Base-by-base conservation (phyloP, 2,888 invertebrate genomes). In the Elegia similella region DNA sequence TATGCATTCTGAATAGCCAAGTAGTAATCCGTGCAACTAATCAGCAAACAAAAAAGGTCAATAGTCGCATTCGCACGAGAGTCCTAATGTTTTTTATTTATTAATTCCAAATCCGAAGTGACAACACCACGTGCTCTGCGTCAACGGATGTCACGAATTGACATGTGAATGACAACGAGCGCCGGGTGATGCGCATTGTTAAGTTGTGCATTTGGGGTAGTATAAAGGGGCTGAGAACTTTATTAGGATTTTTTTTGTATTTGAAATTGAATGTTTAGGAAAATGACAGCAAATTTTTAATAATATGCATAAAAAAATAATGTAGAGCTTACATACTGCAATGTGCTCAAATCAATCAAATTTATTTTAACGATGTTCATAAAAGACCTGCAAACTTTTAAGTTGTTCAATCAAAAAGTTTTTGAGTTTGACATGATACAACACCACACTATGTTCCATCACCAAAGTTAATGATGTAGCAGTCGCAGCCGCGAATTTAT, bases 91-190 rank as follows among this genome's bases (percentile, higher is more conserved):
- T 47, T 47, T 56, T 56, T 56, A 79, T 80, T 79, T 76, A 77
- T 72, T 72, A 75, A 70, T 75, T 77, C 73, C 76, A 78, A 83
- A 85, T 78, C 79, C 68, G 70, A 80, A 81, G 78, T 79, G 82
- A 78, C 81, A 78, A 68, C 73, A 78, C 78, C 87, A 84, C 85
- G 88, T 88, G 88, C 75, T 74, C 63, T 64, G 64, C 70, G 80
- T 85, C 81, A 71, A 62, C 85, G 76, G 65, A 75, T 86, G 88
- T 86, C 86, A 83, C 47, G 44, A 58, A 57, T 52, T 82, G 87
- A 87, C 85, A 83, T 69, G 76, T 75, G 80, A 84, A 78, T 86
- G 88, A 85, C 88, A 83, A 50, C 68, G 63, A 57, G 73, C 64
- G 56, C 62, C 58, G 60, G 65, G 72, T 63, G 58, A 62, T 43